Evolutionary conservation across 2,888 invertebrate genomes (phyloP).

Genomic region (Mythimna loreyi): DNA sequence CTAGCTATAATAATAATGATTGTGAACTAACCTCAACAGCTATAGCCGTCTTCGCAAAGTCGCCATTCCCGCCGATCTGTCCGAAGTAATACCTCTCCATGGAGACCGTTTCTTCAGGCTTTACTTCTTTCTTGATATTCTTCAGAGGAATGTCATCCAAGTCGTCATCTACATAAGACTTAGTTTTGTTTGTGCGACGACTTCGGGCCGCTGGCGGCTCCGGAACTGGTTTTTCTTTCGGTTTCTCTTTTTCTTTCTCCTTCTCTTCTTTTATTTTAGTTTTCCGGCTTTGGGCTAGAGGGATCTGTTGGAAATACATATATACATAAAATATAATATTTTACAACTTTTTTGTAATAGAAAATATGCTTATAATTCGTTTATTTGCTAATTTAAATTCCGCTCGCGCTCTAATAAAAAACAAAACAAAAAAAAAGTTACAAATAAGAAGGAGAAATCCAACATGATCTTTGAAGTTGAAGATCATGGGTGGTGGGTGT

Average conservation of each 20-base stretch:
- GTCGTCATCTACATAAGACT: slow-evolving; percentile 82
- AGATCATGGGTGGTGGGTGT: no score
- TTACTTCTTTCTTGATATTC: slow-evolving; percentile 83
- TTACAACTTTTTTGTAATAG: no score
- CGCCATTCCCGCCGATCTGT: slow-evolving; percentile 79
- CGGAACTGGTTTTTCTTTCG: slow-evolving; percentile 63
- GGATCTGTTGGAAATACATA: slow-evolving; percentile 72
- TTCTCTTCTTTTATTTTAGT: slow-evolving; percentile 85
- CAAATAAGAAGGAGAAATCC: no score
- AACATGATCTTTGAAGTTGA: no score
- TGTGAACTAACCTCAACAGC: slow-evolving; percentile 80
- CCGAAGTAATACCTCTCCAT: slow-evolving; percentile 93
- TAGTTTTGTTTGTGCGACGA: slow-evolving; percentile 77
- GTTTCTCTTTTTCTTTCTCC: slow-evolving; percentile 80
- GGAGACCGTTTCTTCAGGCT: slow-evolving; percentile 87
- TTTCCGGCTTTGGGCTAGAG: slow-evolving; percentile 81
- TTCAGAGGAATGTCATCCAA: slow-evolving; percentile 84
- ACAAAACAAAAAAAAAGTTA: no score
- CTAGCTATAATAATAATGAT: no score
- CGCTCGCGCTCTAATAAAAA: no score
- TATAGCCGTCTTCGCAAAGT: slow-evolving; percentile 72
- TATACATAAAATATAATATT: not conserved
- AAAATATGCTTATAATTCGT: no score
- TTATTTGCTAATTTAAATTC: no score
- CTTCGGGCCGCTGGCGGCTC: slow-evolving; percentile 49